Evolutionary conservation across 2,797 vertebrate genomes (phyloP).

Genomic region (Clarias platycephalus): DNA sequence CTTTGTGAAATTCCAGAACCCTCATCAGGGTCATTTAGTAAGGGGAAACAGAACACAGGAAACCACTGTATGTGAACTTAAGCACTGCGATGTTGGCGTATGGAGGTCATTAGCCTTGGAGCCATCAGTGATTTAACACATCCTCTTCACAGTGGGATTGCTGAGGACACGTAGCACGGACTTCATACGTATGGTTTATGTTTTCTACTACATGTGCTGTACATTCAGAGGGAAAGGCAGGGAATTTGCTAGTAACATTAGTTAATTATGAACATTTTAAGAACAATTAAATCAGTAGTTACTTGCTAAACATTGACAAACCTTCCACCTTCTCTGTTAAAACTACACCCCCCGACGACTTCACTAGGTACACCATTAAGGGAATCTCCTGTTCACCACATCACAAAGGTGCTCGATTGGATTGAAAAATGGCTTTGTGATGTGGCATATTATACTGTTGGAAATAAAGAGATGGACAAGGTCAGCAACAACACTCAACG

Average conservation of each 20-base stretch:
- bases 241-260: background rate
- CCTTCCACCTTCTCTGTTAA: background rate
- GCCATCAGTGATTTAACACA: conserved; percentile 47
- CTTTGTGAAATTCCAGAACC: conserved; percentile 26
- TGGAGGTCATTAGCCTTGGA: conserved; percentile 57
- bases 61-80: conserved; percentile 8
- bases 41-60: conserved; percentile 10
- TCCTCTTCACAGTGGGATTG: conserved; percentile 51
- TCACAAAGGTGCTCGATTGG: no score
- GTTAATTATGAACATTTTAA: background rate
- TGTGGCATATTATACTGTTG: no score
- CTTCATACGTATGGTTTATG: background rate
- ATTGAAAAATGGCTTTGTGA: no score
- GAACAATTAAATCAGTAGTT: background rate
- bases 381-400: no score
- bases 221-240: background rate
- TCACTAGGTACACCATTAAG: background rate
- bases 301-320: background rate
- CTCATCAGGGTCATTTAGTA: conserved; percentile 30
- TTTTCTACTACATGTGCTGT: background rate
- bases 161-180: background rate
- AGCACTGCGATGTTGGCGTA: conserved; percentile 54
- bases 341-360: background rate
- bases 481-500: no score
- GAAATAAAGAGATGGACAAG: no score